Conservation (phyloP, 2,797 vertebrate genomes). For the Prunella strophiata region DNA sequence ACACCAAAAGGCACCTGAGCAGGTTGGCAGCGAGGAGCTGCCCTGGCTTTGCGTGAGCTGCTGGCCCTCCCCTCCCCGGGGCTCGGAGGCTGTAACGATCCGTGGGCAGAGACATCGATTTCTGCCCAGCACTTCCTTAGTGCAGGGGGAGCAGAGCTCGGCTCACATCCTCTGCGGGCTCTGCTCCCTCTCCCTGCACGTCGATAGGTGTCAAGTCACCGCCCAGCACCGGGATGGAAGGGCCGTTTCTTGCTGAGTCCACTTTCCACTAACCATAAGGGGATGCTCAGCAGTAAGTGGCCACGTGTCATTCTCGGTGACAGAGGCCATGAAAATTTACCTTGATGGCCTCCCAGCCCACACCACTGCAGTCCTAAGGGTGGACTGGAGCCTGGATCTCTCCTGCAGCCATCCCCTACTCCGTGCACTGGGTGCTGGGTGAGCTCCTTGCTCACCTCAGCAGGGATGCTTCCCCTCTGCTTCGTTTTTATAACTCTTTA, state of each 20-base stretch:
- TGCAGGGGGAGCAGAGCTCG: background rate
- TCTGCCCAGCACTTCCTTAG: background rate
- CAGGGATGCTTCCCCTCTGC: background rate
- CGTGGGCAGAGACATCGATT: constrained; percentile 1
- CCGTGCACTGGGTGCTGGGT: background rate
- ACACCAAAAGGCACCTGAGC: background rate
- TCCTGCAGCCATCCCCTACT: background rate
- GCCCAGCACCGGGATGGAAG: background rate
- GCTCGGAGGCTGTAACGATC: background rate
- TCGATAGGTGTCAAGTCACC: constrained; percentile 40
- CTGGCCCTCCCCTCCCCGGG: background rate
- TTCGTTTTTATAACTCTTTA: background rate
- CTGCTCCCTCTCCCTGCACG: background rate
- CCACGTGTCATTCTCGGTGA: background rate
- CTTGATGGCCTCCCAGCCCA: background rate
- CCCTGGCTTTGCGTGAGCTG: accelerated
- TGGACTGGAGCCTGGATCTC: background rate
- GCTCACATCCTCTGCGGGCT: background rate
- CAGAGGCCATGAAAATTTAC: background rate
- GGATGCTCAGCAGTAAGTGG: constrained; percentile 10
- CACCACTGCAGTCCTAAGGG: accelerated
- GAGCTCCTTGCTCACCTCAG: background rate
- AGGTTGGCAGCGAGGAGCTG: background rate
- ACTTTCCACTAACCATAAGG: background rate
- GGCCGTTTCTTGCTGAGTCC: background rate